Conservation (phyloP, 2,797 vertebrate genomes). For the Argentina silus region DNA sequence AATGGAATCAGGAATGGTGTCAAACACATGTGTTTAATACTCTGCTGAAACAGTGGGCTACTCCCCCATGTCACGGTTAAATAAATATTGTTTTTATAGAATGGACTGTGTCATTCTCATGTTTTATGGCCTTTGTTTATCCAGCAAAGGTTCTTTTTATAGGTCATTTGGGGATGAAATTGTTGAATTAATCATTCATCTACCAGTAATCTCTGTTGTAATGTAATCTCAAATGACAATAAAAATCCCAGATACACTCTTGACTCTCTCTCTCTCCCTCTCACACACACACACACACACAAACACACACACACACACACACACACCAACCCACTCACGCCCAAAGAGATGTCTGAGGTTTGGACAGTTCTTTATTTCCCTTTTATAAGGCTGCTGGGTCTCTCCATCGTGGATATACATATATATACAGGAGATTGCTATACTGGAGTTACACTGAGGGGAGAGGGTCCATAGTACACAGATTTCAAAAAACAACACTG, state of each 20-base stretch:
- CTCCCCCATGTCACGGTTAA: too few species aligned
- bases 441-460: constrained; percentile 80
- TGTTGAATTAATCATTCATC: too few species aligned
- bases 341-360: constrained; percentile 57
- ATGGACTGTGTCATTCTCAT: too few species aligned
- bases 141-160: too few species aligned
- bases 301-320: constrained; percentile 1
- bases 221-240: too few species aligned
- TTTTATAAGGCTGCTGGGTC: constrained; percentile 83
- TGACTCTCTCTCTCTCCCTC: not conserved
- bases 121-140: too few species aligned
- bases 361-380: constrained; percentile 84
- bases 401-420: constrained; percentile 81
- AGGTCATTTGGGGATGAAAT: too few species aligned
- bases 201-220: too few species aligned
- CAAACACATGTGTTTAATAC: too few species aligned
- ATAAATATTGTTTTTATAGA: too few species aligned
- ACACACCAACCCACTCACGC: constrained; percentile 5
- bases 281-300: constrained; percentile 4
- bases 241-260: not conserved
- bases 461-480: constrained; percentile 81
- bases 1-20: too few species aligned
- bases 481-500: constrained; percentile 84
- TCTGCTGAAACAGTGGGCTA: too few species aligned
- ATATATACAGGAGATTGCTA: constrained; percentile 81